These are phyloP conservation scores for Nymphicus hollandicus DNA, from an alignment of 2,113 vertebrate species.

Conservation along the genomic window DNA sequence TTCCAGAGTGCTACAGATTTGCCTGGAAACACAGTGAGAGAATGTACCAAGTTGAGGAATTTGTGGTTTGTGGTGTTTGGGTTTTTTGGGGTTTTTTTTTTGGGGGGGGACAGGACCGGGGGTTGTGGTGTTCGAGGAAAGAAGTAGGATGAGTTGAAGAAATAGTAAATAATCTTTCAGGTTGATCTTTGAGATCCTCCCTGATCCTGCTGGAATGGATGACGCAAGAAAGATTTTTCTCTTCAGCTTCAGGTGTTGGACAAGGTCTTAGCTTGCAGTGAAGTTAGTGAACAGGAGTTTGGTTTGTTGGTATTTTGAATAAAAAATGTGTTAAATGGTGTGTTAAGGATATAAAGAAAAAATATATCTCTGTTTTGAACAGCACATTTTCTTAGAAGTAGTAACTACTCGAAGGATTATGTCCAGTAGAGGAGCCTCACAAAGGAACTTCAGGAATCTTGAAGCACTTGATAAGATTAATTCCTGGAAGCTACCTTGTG, in stretches of 20 bases:
- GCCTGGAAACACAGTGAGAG: neutral
- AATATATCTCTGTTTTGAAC: neutral
- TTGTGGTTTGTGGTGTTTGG: neutral
- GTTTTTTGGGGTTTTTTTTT: neutral
- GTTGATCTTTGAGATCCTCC: neutral
- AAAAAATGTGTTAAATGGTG: neutral
- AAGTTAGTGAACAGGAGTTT: neutral
- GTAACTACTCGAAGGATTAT: neutral
- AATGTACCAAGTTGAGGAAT: neutral
- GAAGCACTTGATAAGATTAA: neutral
- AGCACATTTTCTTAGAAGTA: neutral
- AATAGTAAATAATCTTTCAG: neutral
- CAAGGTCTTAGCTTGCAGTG: neutral
- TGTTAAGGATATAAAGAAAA: neutral
- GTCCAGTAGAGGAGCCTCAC: neutral
- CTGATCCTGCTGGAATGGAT: neutral
- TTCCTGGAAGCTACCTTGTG: neutral
- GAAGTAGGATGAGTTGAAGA: neutral
- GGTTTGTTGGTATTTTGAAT: neutral
- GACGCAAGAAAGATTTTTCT: accelerated
- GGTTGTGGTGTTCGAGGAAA: neutral
- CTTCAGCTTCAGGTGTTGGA: neutral
- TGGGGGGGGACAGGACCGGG: too few species aligned
- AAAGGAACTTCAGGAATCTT: neutral
- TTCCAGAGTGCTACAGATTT: neutral